phyloP scores from a whole-genome alignment of 1,140 invertebrate species.

The Trachymyrmex cornetzi region DNA sequence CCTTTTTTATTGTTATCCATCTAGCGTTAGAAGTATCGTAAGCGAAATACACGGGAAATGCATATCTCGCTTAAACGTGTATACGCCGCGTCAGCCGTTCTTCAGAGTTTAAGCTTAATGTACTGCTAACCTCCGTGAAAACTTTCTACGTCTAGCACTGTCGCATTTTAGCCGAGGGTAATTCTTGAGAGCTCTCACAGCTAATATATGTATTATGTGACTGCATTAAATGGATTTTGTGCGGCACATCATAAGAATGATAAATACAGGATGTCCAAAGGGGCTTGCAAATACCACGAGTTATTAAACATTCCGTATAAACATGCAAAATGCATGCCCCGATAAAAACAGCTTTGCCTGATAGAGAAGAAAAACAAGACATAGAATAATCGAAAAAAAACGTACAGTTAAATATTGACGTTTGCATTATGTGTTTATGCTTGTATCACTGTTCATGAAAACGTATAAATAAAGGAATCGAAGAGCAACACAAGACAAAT shows the following conservation, averaged over 20 bases:
- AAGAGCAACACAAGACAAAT: not conserved
- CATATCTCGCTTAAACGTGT: constrained; percentile 52
- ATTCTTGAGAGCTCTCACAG: constrained; percentile 46
- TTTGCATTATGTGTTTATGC: not conserved
- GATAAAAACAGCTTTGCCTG: constrained; percentile 30
- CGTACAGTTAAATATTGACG: constrained; percentile 7
- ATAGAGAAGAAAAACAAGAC: not conserved
- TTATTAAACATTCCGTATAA: constrained; percentile 27
- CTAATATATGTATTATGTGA: constrained; percentile 61
- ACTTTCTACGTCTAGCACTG: constrained; percentile 49
- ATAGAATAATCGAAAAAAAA: constrained; percentile 4
- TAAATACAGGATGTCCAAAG: constrained; percentile 40
- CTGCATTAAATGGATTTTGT: constrained; percentile 47
- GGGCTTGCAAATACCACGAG: constrained; percentile 9
- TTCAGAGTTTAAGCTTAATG: constrained; percentile 63
- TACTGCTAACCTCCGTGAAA: constrained; percentile 63
- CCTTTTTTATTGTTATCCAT: constrained; percentile 57
- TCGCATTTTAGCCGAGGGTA: constrained; percentile 48
- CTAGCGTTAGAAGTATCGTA: not conserved
- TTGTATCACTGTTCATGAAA: not conserved
- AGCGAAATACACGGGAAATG: constrained; percentile 59
- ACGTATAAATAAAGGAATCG: not conserved
- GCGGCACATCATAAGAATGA: constrained; percentile 46
- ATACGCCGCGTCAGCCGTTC: constrained; percentile 52
- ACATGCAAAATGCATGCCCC: constrained; percentile 1